A percentile compares a stretch with the other conserved stretches of the same genome.
Conservation (phyloP, 2,888 invertebrate species). For the Hedychridium roseum region DNA sequence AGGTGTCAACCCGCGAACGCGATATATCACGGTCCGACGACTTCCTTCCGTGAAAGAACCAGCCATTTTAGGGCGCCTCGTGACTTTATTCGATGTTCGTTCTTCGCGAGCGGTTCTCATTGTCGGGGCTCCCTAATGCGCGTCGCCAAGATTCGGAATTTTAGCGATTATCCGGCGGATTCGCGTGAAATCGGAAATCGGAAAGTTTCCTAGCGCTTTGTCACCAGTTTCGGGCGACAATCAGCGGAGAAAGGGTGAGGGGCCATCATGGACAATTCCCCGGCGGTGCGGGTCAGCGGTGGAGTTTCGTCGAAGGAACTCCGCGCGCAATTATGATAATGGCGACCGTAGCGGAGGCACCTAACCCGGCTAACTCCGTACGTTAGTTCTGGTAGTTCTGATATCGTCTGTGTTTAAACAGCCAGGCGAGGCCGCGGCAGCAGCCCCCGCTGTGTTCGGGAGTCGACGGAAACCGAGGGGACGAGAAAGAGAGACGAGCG, state of each 20-base stretch:
- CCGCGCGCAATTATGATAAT: slow-evolving; percentile 61
- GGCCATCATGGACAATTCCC: slow-evolving; percentile 36
- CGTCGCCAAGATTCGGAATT: no score
- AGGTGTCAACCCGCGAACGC: slow-evolving; percentile 46
- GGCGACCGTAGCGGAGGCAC: slow-evolving; percentile 49
- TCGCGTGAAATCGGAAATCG: no score
- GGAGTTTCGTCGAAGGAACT: slow-evolving; percentile 44
- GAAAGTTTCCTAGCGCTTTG: no score
- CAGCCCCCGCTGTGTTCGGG: slow-evolving; percentile 30
- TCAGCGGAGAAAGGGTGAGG: no score
- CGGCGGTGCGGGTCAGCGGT: slow-evolving; percentile 39
- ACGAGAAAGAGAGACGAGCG: slow-evolving; percentile 42
- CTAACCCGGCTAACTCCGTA: slow-evolving; percentile 48
- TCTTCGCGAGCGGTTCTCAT: slow-evolving; percentile 20
- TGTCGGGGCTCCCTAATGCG: no score
- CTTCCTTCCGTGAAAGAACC: slow-evolving; percentile 2
- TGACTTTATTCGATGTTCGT: slow-evolving; percentile 22
- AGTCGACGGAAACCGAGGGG: slow-evolving; percentile 18
- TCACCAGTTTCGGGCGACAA: no score
- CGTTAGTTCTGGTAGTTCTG: slow-evolving; percentile 59
- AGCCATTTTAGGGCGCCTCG: slow-evolving; percentile 9
- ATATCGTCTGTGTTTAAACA: slow-evolving; percentile 64
- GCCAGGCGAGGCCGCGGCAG: slow-evolving; percentile 55
- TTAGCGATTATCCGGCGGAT: no score
- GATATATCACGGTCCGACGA: slow-evolving; percentile 13